phyloP scores from a whole-genome alignment of 2,113 vertebrate species.

The Tyrannus savana region DNA sequence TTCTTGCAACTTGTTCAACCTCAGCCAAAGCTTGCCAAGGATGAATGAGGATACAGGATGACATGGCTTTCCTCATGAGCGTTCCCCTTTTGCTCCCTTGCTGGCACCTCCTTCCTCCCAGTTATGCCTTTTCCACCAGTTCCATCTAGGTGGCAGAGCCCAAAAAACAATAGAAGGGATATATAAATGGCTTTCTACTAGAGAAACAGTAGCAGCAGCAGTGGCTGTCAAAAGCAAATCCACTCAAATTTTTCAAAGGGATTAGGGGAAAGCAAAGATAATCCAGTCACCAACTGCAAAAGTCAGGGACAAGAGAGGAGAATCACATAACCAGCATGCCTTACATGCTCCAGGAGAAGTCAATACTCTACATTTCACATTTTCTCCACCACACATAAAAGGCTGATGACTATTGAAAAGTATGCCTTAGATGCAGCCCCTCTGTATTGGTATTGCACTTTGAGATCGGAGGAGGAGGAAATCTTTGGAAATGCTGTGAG shows the following conservation, averaged over 20 bases:
- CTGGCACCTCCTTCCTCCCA: not conserved
- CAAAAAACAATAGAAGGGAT: not conserved
- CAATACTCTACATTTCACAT: not conserved
- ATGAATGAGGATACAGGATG: not conserved
- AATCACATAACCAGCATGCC: not conserved
- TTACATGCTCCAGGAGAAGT: not conserved
- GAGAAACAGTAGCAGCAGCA: not conserved
- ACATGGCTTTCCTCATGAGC: rapidly evolving
- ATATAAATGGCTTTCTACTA: not conserved
- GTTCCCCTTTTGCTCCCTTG: not conserved
- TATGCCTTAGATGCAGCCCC: not conserved
- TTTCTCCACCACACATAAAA: not conserved
- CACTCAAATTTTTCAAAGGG: not conserved
- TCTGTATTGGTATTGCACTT: not conserved
- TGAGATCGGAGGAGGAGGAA: not conserved
- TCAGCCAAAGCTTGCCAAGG: not conserved
- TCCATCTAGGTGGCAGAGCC: not conserved
- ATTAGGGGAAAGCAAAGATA: not conserved
- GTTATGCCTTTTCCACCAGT: rapidly evolving
- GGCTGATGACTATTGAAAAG: not conserved
- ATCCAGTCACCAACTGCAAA: not conserved
- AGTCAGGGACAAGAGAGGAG: not conserved
- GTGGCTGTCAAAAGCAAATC: not conserved
- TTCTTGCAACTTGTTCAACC: not conserved
- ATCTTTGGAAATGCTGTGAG: not conserved